Conservation (phyloP, 2,113 vertebrate species). For the Plectropomus leopardus region DNA sequence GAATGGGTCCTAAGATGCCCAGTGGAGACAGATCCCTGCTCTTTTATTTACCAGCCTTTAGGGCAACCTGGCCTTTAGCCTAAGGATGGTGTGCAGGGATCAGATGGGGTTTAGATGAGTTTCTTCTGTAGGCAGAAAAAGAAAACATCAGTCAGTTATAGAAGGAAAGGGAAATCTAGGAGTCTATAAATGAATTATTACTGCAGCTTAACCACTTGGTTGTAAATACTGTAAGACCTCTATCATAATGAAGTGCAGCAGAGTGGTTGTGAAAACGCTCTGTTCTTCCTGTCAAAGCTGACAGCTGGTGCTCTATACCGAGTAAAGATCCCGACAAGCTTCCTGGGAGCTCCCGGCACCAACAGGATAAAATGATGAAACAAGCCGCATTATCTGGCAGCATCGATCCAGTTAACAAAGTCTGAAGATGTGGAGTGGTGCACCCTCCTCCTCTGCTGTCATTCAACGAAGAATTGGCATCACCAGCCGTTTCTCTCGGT, state of each 20-base stretch:
- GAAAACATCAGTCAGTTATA: not conserved
- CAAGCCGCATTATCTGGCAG: not conserved
- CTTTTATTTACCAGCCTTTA: slow-evolving; percentile 84
- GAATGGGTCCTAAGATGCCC: slow-evolving; percentile 69
- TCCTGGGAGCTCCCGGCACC: slow-evolving; percentile 45
- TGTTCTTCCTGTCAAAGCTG: slow-evolving; percentile 62
- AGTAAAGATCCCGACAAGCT: slow-evolving; percentile 45
- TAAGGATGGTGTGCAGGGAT: slow-evolving; percentile 28
- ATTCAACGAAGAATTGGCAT: not conserved
- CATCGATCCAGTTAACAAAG: slow-evolving; percentile 5
- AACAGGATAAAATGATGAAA: slow-evolving; percentile 24
- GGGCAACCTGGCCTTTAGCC: slow-evolving; percentile 56
- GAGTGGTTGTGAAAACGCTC: slow-evolving; percentile 62
- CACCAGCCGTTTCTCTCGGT: not conserved
- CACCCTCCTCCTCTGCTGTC: not conserved
- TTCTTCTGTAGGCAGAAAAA: not conserved
- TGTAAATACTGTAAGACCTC: slow-evolving; percentile 39
- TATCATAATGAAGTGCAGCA: slow-evolving; percentile 33
- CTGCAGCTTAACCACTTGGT: not conserved
- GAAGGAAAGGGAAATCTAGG: not conserved
- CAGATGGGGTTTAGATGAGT: slow-evolving; percentile 34
- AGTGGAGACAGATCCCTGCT: slow-evolving; percentile 77
- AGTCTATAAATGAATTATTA: not conserved
- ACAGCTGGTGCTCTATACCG: slow-evolving; percentile 55
- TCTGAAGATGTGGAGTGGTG: not conserved